phyloP scores from a whole-genome alignment of 2,797 vertebrate genomes.

The Anguilla obscura region DNA sequence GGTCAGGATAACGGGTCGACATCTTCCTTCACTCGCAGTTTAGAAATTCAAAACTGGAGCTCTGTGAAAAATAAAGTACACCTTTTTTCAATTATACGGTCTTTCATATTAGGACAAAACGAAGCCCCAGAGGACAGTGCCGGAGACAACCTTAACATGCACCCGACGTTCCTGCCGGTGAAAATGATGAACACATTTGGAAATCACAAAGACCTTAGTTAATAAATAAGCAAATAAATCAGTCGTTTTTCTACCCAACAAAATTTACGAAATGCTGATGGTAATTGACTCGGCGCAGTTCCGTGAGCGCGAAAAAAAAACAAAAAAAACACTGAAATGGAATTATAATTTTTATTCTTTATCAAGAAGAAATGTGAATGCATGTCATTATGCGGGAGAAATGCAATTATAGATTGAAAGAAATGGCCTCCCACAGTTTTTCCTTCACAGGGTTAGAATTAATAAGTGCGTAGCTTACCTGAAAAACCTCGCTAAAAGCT shows the following conservation, averaged over 20 bases:
- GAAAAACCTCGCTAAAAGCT: constrained; percentile 40
- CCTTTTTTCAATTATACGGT: not conserved
- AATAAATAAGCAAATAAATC: constrained; percentile 34
- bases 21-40: not conserved
- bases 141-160: not conserved
- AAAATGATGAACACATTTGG: not conserved
- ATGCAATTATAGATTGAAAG: constrained; percentile 42
- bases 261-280: constrained; percentile 29
- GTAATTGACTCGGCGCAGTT: constrained; percentile 39
- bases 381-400: constrained; percentile 42
- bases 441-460: constrained; percentile 40
- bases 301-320: constrained; percentile 16
- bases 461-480: constrained; percentile 35
- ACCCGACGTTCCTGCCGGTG: not conserved
- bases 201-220: not conserved
- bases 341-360: constrained; percentile 46
- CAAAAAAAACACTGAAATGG: constrained; percentile 23
- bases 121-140: not conserved
- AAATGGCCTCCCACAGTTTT: constrained; percentile 34
- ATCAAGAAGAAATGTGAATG: constrained; percentile 42
- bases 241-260: constrained; percentile 33
- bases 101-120: not conserved
- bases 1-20: not conserved
- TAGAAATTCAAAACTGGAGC: not conserved
- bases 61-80: not conserved